Conservation (phyloP, 2,113 vertebrate genomes). For the Pteruthius melanotis region DNA sequence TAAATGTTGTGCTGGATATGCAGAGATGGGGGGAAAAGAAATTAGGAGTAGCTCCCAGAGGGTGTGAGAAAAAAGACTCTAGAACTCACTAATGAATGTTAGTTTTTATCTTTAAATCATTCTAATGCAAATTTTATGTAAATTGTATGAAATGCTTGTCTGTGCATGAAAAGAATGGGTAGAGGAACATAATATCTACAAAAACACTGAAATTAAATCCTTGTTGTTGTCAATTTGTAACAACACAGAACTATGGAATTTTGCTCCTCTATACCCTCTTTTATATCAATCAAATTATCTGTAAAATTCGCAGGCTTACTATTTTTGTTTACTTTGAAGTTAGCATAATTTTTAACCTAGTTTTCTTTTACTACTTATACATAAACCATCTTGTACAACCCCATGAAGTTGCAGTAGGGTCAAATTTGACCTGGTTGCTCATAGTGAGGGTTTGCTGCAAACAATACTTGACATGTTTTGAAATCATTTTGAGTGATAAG, state of each 20-base stretch:
- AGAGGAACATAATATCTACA: not conserved
- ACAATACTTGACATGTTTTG: not conserved
- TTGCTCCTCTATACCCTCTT: not conserved
- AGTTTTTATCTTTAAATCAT: not conserved
- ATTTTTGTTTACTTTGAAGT: not conserved
- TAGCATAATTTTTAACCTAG: not conserved
- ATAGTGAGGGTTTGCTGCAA: not conserved
- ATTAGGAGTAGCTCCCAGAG: not conserved
- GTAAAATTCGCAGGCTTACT: not conserved
- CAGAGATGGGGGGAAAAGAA: not conserved
- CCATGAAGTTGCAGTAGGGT: not conserved
- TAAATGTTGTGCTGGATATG: not conserved
- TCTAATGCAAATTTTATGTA: not conserved
- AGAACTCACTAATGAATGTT: not conserved
- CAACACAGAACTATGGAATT: not conserved
- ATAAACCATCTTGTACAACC: not conserved
- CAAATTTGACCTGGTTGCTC: not conserved
- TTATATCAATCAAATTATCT: not conserved
- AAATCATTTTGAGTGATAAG: not conserved
- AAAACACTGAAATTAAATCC: not conserved
- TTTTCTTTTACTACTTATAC: not conserved
- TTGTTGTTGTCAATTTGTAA: not conserved
- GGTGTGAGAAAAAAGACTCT: not conserved
- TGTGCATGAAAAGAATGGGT: not conserved
- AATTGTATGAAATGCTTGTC: not conserved